Evolutionary conservation across 2,797 vertebrate species (phyloP), one percentile per base, ranked within the genome.

Genomic region (Sciurus vulgaris): DNA sequence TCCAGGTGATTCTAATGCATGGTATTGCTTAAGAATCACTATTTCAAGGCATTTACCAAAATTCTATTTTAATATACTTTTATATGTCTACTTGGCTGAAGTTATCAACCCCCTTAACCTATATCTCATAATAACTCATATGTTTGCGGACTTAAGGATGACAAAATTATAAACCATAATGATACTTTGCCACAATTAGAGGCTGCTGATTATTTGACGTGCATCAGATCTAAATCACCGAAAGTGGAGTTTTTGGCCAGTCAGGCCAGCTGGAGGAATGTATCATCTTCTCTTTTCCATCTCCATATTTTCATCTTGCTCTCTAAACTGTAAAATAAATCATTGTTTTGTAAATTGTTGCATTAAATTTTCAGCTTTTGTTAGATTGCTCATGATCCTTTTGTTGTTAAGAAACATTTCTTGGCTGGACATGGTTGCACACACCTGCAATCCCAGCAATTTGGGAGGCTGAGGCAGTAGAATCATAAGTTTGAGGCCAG

Each of bases 61-160:
- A 90, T 56, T 35, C 20, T 8, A 33, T 24, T 47, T 54, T 33
- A 85, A 54, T 82, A 49, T 70, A 24, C 20, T 90, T 63, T 63
- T 33, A 24, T 14, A 12, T 2, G 28, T 73, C n/a, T 26, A 18
- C 54, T 61, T 63, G 67, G n/a, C 59, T 83, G 28, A 87, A 69
- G 49, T 54, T 69, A 49, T 67, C 30, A 70, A 56, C 33, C 44
- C 81, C 84, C 67, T 70, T 94, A 86, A 93, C 86, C 69, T 63
- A 13, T 47, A 93, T 85, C 33, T 81, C 47, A 67, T 51, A 92
- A 54, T 49, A 86, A 88, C 24, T 81, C 54, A 26, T 51, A 38
- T 63, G 90, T 83, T 94, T 89, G 76, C 20, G 77, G 78, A 86
- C 74, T 92, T 28, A 86, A 94, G 47, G 77, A 44, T 41, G 78